Evolutionary conservation across 2,797 vertebrate genomes (phyloP).

Genomic region (Manis javanica): DNA sequence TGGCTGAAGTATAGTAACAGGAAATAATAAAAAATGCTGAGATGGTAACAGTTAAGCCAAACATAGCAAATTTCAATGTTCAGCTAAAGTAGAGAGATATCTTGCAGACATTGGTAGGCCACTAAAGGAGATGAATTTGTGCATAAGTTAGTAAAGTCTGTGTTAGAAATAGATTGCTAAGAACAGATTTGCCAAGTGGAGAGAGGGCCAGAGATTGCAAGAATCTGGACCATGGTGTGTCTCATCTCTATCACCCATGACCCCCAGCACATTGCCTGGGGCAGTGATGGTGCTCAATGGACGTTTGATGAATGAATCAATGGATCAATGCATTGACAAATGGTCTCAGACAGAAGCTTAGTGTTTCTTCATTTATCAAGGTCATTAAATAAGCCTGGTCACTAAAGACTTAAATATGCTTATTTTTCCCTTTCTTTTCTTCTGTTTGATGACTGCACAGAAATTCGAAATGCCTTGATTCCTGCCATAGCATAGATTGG

Average conservation of each 20-base stretch:
- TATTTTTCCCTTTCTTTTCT: background rate
- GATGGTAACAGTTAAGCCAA: background rate
- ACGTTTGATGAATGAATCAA: background rate
- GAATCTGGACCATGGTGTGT: background rate
- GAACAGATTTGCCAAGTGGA: background rate
- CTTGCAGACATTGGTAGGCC: background rate
- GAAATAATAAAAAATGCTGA: background rate
- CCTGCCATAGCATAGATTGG: background rate
- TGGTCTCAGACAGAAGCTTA: background rate
- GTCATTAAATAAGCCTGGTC: background rate
- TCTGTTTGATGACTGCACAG: background rate
- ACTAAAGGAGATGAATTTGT: background rate
- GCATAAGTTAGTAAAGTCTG: background rate
- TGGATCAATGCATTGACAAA: background rate
- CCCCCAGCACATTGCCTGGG: background rate
- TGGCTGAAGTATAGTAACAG: background rate
- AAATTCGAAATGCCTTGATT: background rate
- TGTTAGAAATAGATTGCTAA: background rate
- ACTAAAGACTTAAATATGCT: background rate
- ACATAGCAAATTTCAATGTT: background rate
- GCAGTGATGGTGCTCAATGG: background rate
- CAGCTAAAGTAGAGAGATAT: background rate
- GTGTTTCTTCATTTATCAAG: background rate
- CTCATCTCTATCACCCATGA: background rate
- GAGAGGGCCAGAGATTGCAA: background rate